Base-by-base conservation (phyloP, 2,113 vertebrate genomes). In the Chionomys nivalis region DNA sequence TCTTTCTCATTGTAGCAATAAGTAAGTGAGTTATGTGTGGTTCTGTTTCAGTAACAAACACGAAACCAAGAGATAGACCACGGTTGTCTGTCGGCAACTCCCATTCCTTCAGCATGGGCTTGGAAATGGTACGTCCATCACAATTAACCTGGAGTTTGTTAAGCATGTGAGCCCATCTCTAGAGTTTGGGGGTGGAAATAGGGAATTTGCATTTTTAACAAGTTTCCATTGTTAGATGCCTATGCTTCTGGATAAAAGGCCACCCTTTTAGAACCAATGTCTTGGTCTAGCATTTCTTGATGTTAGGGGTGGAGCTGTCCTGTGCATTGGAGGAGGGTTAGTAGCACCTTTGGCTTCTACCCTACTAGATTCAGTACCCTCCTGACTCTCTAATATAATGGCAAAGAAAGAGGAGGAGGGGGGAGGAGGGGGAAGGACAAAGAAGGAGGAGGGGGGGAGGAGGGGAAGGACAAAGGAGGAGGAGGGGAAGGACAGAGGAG, bases 181-280 rank as follows among this genome's bases (percentile, higher is more conserved):
- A 81, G 23, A 61, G 4, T 81, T 78, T 78, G 65, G 44, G 70
- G 26, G 33, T 81, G 55, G 7, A 89, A 36, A n/a, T 39, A 82
- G 66, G 58, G 28, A 73, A 72, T 92, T 36, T 92, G 23, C 28
- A 14, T 93, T 91, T 96, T 86, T 77, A 76, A 21, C 26, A 89
- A 47, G 21, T 66, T 91, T 17, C 49, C 61, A 21, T 70, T 21
- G 23, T 49, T 90, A 26, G 91, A 47, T 75, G 33, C 70, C 83
- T n/a, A 8, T 52, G 44, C 49, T 36, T 33, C 72, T n/a, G 28
- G 6, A 61, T 91, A 31, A 88, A 89, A 90, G 75, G 23, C 7
- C 9, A 82, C 39, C 44, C 66, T 17, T 61, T 63, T 28, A 17
- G 58, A 47, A 13, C 17, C 61, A 16, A 0, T 75, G 42, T 12